Evolutionary conservation across 2,113 vertebrate species (phyloP).

Genomic region (Neodontobutis hainanensis): DNA sequence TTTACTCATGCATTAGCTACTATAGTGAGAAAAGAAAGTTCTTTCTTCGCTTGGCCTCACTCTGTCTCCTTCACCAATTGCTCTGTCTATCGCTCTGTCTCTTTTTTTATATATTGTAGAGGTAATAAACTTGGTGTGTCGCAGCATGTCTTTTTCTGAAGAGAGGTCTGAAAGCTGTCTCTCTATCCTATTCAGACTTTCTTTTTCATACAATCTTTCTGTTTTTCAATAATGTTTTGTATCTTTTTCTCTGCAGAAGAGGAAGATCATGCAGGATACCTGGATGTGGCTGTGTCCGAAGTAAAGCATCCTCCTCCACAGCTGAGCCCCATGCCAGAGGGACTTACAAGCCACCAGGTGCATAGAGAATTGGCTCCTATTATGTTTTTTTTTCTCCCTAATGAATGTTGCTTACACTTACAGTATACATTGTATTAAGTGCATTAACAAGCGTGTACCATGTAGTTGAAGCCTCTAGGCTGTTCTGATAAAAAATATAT

Average conservation of each 20-base stretch:
- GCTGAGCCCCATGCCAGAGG: slow-evolving; percentile 91
- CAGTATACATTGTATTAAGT: not conserved
- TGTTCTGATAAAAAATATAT: slow-evolving; percentile 11
- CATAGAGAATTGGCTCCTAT: not conserved
- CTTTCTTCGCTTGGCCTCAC: slow-evolving; percentile 4
- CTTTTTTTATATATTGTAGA: slow-evolving; percentile 42
- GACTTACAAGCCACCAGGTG: slow-evolving; percentile 93
- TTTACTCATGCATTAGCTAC: slow-evolving; percentile 50
- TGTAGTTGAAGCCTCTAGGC: slow-evolving; percentile 5
- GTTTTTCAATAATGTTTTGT: slow-evolving; percentile 19
- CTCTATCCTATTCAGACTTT: slow-evolving; percentile 32
- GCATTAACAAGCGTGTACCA: not conserved
- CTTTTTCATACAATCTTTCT: slow-evolving; percentile 26
- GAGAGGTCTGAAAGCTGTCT: slow-evolving; percentile 55
- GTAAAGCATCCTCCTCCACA: slow-evolving; percentile 86
- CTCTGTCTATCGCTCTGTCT: slow-evolving; percentile 2
- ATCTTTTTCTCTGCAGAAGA: slow-evolving; percentile 80
- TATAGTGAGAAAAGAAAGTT: slow-evolving; percentile 40
- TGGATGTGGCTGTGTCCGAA: slow-evolving; percentile 88
- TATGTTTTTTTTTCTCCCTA: not conserved
- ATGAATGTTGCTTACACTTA: not conserved
- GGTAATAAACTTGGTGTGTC: slow-evolving; percentile 65
- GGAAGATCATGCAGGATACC: slow-evolving; percentile 91
- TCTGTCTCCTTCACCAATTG: slow-evolving; percentile 7
- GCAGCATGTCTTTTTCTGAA: slow-evolving; percentile 56